Percentiles rank a stretch among this genome's conserved stretches.
phyloP scores from a whole-genome alignment of 2,113 vertebrate species.

The Hemibagrus wyckioides region DNA sequence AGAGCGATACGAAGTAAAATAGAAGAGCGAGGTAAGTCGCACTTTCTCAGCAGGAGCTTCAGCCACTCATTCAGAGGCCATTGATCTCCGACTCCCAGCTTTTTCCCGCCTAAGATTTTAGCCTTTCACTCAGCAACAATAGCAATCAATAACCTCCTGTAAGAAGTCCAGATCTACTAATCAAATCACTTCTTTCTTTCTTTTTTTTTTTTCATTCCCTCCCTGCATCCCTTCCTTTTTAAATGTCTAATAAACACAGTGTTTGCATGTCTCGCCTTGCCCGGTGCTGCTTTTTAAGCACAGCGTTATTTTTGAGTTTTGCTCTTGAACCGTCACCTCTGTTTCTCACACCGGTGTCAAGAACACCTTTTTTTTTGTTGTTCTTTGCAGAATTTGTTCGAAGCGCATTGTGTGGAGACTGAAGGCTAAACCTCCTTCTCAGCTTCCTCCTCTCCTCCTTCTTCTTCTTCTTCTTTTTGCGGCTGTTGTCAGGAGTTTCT shows the following conservation, averaged over 20 bases:
- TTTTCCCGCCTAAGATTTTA: not conserved
- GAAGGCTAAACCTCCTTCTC: not conserved
- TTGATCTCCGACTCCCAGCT: not conserved
- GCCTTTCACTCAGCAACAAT: constrained; percentile 6
- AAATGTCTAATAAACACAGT: not conserved
- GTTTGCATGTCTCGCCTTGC: not conserved
- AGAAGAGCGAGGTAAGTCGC: not conserved
- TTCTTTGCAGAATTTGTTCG: not conserved
- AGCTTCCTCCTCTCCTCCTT: not conserved
- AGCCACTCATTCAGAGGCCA: not conserved
- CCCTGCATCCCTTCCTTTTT: not conserved
- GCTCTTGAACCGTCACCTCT: not conserved
- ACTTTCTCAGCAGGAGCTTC: not conserved
- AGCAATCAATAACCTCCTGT: not conserved
- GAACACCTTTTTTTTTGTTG: not conserved
- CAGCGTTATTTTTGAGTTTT: not conserved
- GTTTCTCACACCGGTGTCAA: not conserved
- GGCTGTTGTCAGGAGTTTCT: not conserved
- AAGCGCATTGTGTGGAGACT: not conserved
- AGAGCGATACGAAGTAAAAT: not conserved
- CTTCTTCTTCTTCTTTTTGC: too few species aligned
- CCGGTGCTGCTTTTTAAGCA: not conserved
- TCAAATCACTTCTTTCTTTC: not conserved
- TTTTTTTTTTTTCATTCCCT: not conserved
- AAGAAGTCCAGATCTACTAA: not conserved